Evolutionary conservation across 2,888 invertebrate species (phyloP).

Genomic region (Platycnemis pennipes): DNA sequence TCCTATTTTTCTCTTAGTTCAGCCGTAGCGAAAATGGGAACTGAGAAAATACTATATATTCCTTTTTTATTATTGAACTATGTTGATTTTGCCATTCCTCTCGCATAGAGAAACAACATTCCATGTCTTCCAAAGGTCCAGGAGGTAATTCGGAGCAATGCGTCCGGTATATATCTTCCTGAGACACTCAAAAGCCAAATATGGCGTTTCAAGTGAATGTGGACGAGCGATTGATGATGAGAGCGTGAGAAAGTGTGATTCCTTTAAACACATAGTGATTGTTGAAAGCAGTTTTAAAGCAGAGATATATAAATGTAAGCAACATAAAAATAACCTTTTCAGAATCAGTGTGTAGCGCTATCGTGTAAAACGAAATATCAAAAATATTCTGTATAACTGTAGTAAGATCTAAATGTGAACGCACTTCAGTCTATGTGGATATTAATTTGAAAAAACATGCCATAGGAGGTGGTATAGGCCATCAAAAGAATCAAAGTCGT

Average conservation of each 20-base stretch:
- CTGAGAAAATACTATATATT: constrained; percentile 21
- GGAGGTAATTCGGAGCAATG: not conserved
- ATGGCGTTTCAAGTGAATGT: constrained; percentile 5
- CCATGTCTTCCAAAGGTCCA: constrained; percentile 51
- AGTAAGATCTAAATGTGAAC: constrained; percentile 11
- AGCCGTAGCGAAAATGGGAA: constrained; percentile 20
- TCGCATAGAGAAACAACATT: constrained; percentile 60
- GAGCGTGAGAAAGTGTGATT: not conserved
- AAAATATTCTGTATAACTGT: constrained; percentile 18
- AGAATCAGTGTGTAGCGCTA: constrained; percentile 47
- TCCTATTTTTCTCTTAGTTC: constrained; percentile 61
- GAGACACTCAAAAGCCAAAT: not conserved
- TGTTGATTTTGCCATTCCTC: constrained; percentile 52
- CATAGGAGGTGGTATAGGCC: constrained; percentile 5
- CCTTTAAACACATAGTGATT: constrained; percentile 9
- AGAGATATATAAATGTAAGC: constrained; percentile 13
- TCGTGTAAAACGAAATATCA: constrained; percentile 13
- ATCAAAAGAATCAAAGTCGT: not conserved
- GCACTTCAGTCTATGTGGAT: constrained; percentile 33
- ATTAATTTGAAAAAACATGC: not conserved
- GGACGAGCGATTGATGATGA: not conserved
- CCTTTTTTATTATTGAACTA: not conserved
- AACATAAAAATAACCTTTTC: constrained; percentile 24
- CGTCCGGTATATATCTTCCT: not conserved
- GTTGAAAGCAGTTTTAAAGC: constrained; percentile 10